A percentile compares a stretch with the other conserved stretches of the same genome.
These are phyloP conservation scores for Avahi laniger DNA, from an alignment of 2,797 vertebrate species.

Conservation along the genomic window DNA sequence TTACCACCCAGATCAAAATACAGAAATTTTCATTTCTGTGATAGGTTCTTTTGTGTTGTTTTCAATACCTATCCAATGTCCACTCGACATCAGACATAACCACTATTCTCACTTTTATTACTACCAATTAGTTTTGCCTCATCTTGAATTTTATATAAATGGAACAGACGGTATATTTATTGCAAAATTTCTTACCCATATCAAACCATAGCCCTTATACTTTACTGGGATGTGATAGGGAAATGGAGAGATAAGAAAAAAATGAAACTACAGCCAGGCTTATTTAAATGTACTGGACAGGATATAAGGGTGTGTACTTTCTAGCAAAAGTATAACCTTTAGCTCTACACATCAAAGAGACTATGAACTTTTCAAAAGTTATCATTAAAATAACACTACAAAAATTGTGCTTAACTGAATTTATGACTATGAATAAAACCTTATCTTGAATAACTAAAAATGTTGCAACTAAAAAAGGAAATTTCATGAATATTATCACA, in stretches of 20 bases:
- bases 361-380: not conserved
- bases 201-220: not conserved
- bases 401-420: not conserved
- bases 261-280: not conserved
- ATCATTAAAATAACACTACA: not conserved
- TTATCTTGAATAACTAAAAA: not conserved
- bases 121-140: not conserved
- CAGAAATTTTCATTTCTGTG: not conserved
- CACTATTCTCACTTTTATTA: not conserved
- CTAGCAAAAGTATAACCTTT: not conserved
- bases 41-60: not conserved
- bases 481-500: not conserved
- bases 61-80: no score
- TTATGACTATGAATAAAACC: not conserved
- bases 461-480: not conserved
- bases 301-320: not conserved
- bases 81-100: not conserved
- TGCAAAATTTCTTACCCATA: not conserved
- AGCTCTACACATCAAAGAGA: no score
- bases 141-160: not conserved
- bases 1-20: not conserved
- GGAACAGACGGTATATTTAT: not conserved
- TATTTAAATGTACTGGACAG: not conserved
- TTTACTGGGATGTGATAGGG: not conserved
- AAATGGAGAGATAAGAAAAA: not conserved